Evolutionary conservation across 2,113 vertebrate species (phyloP).

Genomic region (Saimiri boliviensis): DNA sequence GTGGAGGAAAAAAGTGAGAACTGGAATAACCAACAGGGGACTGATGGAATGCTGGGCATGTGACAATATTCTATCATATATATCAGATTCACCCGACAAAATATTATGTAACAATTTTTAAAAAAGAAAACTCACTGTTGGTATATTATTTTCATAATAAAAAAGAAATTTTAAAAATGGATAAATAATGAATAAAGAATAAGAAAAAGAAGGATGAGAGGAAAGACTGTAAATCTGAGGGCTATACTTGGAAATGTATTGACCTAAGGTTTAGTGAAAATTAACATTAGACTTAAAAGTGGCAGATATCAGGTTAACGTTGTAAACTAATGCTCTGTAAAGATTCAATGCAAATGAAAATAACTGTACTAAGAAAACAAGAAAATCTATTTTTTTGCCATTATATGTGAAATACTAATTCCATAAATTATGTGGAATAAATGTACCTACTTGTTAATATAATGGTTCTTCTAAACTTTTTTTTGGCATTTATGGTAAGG

Average conservation of each 20-base stretch:
- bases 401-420: conserved; percentile 40
- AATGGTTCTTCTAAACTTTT: background rate
- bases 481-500: background rate
- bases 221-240: background rate
- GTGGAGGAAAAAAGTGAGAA: background rate
- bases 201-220: background rate
- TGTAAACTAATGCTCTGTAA: background rate
- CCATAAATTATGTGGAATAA: conserved; percentile 39
- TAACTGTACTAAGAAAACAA: background rate
- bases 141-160: conserved; percentile 41
- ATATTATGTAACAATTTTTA: background rate
- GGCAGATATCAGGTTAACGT: background rate
- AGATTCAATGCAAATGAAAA: background rate
- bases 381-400: conserved; percentile 5
- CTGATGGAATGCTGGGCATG: background rate
- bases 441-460: conserved; percentile 26
- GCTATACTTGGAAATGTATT: background rate
- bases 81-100: background rate
- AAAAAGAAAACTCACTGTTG: background rate
- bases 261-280: conserved; percentile 19
- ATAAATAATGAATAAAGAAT: background rate
- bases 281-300: background rate
- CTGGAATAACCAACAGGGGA: background rate
- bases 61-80: background rate
- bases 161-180: background rate